These are phyloP conservation scores for Scyliorhinus canicula DNA, from an alignment of 2,797 vertebrate species.

Conservation along the genomic window DNA sequence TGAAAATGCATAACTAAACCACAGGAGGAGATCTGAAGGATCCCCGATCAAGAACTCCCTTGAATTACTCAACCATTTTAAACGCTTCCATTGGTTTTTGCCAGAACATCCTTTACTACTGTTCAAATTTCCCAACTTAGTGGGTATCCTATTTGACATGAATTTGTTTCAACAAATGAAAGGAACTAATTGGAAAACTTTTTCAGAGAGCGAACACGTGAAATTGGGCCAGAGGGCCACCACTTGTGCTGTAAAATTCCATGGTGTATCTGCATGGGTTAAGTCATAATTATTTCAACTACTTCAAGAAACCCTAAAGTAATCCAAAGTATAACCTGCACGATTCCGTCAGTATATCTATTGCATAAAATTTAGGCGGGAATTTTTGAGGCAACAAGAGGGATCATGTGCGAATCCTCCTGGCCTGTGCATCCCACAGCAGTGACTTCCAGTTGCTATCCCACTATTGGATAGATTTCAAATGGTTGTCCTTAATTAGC, in stretches of 20 bases:
- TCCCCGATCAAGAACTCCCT: neutral
- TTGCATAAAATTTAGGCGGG: neutral
- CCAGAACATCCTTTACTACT: neutral
- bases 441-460: neutral
- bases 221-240: neutral
- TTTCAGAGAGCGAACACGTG: neutral
- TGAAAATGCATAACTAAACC: neutral
- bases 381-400: neutral
- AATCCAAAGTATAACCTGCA: neutral
- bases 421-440: neutral
- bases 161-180: neutral
- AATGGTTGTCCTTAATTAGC: neutral
- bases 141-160: neutral
- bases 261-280: neutral
- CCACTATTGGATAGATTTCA: neutral
- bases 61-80: neutral
- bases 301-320: neutral
- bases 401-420: neutral
- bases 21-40: neutral
- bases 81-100: neutral
- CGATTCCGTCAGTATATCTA: neutral
- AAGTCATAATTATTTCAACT: neutral
- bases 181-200: neutral
- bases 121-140: neutral
- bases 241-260: neutral